Evolutionary conservation across 1,140 invertebrate genomes (phyloP).

Genomic region (Chironomus striatipennis): DNA sequence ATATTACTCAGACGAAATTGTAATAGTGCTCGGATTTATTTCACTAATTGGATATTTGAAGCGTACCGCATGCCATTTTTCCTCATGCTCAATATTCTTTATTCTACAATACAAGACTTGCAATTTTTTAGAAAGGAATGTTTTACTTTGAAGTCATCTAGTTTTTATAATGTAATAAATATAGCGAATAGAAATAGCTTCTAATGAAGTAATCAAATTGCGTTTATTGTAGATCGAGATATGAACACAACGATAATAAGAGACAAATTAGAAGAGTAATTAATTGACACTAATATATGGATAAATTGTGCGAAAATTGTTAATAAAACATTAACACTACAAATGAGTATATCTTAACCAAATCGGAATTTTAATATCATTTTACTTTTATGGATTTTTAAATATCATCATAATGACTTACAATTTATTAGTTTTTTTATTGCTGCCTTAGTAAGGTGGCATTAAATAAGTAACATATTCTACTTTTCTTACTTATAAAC

Average conservation of each 20-base stretch:
- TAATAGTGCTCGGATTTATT: constrained; percentile 13
- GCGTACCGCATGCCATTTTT: neutral
- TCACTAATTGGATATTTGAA: constrained; percentile 9
- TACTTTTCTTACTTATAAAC: too few relatives aligned
- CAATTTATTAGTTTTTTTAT: neutral
- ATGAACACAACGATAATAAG: neutral
- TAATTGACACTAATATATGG: neutral
- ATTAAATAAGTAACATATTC: neutral
- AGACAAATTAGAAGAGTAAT: neutral
- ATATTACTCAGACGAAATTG: neutral
- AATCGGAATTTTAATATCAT: constrained; percentile 5
- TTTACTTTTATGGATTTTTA: constrained; percentile 10
- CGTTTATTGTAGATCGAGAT: neutral
- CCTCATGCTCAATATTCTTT: neutral
- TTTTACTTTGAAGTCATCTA: too few relatives aligned
- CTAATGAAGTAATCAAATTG: neutral
- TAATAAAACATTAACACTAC: neutral
- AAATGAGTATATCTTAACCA: neutral
- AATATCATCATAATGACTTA: neutral
- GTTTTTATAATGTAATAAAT: too few relatives aligned
- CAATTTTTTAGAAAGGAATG: too few relatives aligned
- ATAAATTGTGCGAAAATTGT: neutral
- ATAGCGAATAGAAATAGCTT: neutral
- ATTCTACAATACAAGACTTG: too few relatives aligned
- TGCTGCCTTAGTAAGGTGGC: neutral